Evolutionary conservation across 2,888 invertebrate species (phyloP).

Genomic region (Drosophila meridionalis): DNA sequence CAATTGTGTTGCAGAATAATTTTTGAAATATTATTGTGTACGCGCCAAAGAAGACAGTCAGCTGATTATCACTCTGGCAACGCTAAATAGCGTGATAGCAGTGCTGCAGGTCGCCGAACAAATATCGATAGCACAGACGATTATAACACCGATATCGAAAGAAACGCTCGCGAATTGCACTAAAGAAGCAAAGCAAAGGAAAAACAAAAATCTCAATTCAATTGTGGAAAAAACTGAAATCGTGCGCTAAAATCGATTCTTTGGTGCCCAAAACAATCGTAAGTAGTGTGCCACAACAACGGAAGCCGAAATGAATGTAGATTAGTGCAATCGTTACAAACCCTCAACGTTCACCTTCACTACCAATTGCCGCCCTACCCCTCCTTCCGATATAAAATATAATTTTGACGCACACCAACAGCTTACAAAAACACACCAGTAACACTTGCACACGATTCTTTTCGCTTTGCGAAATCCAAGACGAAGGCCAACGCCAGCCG

Average conservation of each 20-base stretch:
- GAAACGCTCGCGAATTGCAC: slow-evolving; percentile 22
- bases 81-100: slow-evolving; percentile 1
- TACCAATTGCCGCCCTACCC: slow-evolving; percentile 40
- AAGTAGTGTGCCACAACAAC: slow-evolving; percentile 15
- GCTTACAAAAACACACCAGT: slow-evolving; percentile 35
- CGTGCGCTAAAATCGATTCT: slow-evolving; percentile 43
- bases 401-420: slow-evolving; percentile 48
- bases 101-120: slow-evolving; percentile 32
- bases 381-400: slow-evolving; percentile 39
- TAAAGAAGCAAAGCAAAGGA: slow-evolving; percentile 45
- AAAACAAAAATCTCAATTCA: slow-evolving; percentile 55
- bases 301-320: slow-evolving; percentile 22
- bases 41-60: slow-evolving; percentile 45
- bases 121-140: slow-evolving; percentile 26
- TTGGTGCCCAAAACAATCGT: slow-evolving; percentile 21
- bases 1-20: slow-evolving; percentile 1
- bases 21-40: slow-evolving; percentile 16
- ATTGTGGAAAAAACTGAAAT: slow-evolving; percentile 75
- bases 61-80: slow-evolving; percentile 43
- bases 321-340: slow-evolving; percentile 21
- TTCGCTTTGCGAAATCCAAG: slow-evolving; percentile 74
- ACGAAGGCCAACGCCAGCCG: slow-evolving; percentile 74
- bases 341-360: slow-evolving; percentile 44
- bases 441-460: slow-evolving; percentile 61
- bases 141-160: slow-evolving; percentile 21